These are phyloP conservation scores for Prosopocoilus inquinatus DNA, from an alignment of 2,888 invertebrate genomes.

Conservation along the genomic window DNA sequence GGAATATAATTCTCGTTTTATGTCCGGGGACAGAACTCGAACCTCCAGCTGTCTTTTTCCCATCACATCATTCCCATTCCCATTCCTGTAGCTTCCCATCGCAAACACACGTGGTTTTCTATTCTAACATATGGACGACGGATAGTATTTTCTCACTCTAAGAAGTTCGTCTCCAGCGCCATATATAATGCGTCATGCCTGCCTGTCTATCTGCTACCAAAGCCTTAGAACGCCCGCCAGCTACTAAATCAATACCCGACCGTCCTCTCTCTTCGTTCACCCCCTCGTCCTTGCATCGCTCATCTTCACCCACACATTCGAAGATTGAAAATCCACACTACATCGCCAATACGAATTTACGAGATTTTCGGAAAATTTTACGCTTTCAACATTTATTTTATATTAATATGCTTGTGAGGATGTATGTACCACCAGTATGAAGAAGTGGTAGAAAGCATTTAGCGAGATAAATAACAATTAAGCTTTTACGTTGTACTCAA, in stretches of 20 bases:
- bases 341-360: background rate
- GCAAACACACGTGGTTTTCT: constrained; percentile 31
- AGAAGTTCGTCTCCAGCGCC: constrained; percentile 51
- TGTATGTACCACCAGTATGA: too few species aligned
- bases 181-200: constrained; percentile 53
- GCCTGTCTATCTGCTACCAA: constrained; percentile 52
- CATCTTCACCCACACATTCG: constrained; percentile 30
- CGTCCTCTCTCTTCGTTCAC: constrained; percentile 28
- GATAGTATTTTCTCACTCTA: constrained; percentile 32
- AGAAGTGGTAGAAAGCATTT: constrained; percentile 3
- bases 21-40: constrained; percentile 19
- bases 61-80: constrained; percentile 42
- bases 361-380: background rate
- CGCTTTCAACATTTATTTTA: too few species aligned
- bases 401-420: too few species aligned
- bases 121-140: background rate
- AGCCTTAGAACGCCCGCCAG: constrained; percentile 51
- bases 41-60: constrained; percentile 49
- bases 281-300: constrained; percentile 27
- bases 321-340: constrained; percentile 20
- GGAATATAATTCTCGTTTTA: constrained; percentile 19
- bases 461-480: constrained; percentile 18
- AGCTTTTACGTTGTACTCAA: constrained; percentile 9
- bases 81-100: constrained; percentile 27
- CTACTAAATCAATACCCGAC: constrained; percentile 52